Evolutionary conservation across 1,140 invertebrate genomes (phyloP).

Genomic region (Ostrea edulis): DNA sequence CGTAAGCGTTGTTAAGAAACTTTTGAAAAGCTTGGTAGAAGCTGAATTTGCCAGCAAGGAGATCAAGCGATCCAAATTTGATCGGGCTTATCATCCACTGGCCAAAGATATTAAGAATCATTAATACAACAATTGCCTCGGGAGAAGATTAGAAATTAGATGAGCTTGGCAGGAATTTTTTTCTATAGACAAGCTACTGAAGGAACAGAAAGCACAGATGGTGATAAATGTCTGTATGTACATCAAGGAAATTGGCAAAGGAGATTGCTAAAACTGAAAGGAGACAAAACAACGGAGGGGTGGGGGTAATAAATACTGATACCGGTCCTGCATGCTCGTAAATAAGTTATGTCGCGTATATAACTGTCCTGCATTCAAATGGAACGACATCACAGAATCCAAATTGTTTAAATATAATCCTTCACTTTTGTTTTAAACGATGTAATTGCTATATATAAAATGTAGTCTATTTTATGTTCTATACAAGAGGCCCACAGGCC

Average conservation of each 20-base stretch:
- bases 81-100: slow-evolving; percentile 8
- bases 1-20: not conserved
- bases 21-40: slow-evolving; percentile 8
- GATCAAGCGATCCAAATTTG: slow-evolving; percentile 16
- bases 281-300: too few species aligned
- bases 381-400: too few species aligned
- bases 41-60: not conserved
- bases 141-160: slow-evolving; percentile 35
- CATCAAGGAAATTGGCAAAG: slow-evolving; percentile 52
- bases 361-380: too few species aligned
- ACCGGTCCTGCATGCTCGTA: too few species aligned
- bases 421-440: too few species aligned
- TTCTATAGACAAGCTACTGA: not conserved
- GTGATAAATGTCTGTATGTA: slow-evolving; percentile 37
- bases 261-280: slow-evolving; percentile 44
- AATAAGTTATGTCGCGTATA: too few species aligned
- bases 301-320: too few species aligned
- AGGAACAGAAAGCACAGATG: not conserved
- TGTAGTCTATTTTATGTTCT: too few species aligned
- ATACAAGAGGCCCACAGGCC: too few species aligned
- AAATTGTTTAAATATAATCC: too few species aligned
- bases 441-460: too few species aligned
- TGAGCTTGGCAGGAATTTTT: not conserved
- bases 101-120: slow-evolving; percentile 39
- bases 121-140: not conserved